These are phyloP conservation scores for Ochropleura plecta DNA, from an alignment of 2,888 invertebrate genomes.

Conservation along the genomic window DNA sequence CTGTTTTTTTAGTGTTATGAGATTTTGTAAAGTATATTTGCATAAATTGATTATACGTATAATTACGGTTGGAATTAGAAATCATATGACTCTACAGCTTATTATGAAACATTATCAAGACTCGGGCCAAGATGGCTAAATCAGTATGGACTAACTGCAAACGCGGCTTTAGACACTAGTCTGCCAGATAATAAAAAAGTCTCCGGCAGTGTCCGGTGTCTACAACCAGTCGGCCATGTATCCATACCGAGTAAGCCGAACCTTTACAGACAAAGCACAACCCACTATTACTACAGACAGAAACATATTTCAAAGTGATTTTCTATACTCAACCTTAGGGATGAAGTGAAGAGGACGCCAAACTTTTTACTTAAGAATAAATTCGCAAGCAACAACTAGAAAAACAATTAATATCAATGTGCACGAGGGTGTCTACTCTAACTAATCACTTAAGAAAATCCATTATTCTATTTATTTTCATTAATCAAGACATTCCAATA, in stretches of 20 bases:
- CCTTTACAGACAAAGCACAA: background rate
- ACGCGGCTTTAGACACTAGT: background rate
- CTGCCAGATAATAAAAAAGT: background rate
- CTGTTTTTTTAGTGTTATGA: slow-evolving; percentile 65
- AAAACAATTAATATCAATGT: slow-evolving; percentile 43
- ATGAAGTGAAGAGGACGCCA: background rate
- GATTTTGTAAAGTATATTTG: slow-evolving; percentile 1
- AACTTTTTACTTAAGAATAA: slow-evolving; percentile 12
- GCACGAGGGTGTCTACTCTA: slow-evolving; percentile 20
- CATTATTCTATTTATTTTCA: slow-evolving; percentile 44
- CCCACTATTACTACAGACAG: background rate
- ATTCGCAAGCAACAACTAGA: slow-evolving; percentile 11
- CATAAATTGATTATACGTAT: background rate
- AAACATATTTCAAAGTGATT: background rate
- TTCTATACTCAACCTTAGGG: background rate
- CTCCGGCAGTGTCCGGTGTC: background rate
- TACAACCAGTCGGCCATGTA: background rate
- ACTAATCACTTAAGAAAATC: slow-evolving; percentile 50
- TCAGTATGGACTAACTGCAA: background rate
- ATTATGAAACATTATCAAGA: background rate
- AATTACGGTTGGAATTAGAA: background rate
- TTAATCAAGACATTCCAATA: slow-evolving; percentile 48
- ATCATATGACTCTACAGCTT: background rate
- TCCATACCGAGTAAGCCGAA: background rate
- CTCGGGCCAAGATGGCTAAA: background rate